These are phyloP conservation scores for Eupithecia centaureata DNA, from an alignment of 2,888 invertebrate species.

Conservation along the genomic window DNA sequence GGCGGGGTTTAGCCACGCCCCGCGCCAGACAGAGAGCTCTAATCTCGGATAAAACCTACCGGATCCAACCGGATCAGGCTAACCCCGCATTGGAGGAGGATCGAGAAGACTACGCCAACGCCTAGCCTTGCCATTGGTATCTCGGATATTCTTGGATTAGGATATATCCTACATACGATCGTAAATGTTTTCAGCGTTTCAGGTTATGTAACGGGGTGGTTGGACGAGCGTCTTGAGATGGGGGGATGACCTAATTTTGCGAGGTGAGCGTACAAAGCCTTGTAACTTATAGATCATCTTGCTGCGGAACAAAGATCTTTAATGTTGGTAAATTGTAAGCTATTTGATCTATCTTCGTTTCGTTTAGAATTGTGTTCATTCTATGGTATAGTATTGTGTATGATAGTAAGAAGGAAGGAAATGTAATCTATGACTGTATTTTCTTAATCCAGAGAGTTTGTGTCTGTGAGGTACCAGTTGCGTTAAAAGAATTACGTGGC, in stretches of 20 bases:
- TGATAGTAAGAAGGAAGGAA: too few relatives aligned
- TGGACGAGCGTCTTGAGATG: slow-evolving; percentile 20
- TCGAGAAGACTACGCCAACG: slow-evolving; percentile 64
- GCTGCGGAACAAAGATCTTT: slow-evolving; percentile 9
- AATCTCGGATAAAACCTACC: slow-evolving; percentile 76
- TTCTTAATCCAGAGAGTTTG: too few relatives aligned
- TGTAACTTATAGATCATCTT: slow-evolving; percentile 20
- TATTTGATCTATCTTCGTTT: too few relatives aligned
- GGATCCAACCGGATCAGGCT: slow-evolving; percentile 78
- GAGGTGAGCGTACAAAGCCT: slow-evolving; percentile 16
- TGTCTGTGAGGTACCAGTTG: too few relatives aligned
- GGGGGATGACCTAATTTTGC: slow-evolving; percentile 30
- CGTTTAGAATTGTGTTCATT: too few relatives aligned
- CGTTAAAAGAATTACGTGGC: too few relatives aligned
- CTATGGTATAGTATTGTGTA: too few relatives aligned
- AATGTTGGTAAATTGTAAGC: not conserved
- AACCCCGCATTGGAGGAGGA: slow-evolving; percentile 75
- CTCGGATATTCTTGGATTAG: slow-evolving; percentile 77
- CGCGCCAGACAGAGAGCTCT: slow-evolving; percentile 72
- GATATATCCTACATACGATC: slow-evolving; percentile 54
- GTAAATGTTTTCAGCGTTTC: slow-evolving; percentile 48
- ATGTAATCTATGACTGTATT: too few relatives aligned
- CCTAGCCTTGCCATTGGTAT: slow-evolving; percentile 78
- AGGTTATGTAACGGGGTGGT: slow-evolving; percentile 42
- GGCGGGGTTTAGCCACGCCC: slow-evolving; percentile 80